A percentile compares a stretch with the other conserved stretches of the same genome.
Conservation (phyloP, 2,113 vertebrate genomes). For the Dendrocopos noguchii region DNA sequence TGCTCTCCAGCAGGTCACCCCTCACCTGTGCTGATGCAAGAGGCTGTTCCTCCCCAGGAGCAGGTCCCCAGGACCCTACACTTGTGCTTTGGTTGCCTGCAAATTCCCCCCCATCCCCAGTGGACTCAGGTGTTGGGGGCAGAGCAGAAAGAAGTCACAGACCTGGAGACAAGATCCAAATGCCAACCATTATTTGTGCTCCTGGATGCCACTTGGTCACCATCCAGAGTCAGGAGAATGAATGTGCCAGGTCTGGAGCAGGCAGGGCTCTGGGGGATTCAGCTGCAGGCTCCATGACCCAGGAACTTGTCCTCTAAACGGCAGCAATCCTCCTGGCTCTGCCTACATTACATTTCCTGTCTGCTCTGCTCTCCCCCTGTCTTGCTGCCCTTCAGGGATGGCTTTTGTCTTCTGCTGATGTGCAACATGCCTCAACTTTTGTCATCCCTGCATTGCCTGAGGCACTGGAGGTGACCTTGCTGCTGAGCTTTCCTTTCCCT, state of each 20-base stretch:
- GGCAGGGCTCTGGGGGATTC: not conserved
- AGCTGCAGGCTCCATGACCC: not conserved
- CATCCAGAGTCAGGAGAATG: rapidly evolving
- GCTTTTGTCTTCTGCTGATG: constrained; percentile 63
- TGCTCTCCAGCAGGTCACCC: not conserved
- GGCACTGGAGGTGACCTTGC: constrained; percentile 63
- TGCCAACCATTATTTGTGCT: not conserved
- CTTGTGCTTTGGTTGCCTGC: not conserved
- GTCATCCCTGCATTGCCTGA: constrained; percentile 66
- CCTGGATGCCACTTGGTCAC: not conserved
- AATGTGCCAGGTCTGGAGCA: not conserved
- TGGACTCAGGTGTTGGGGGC: rapidly evolving
- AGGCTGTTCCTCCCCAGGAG: not conserved
- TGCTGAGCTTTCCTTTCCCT: constrained; percentile 46
- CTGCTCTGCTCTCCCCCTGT: not conserved
- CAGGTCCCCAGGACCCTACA: not conserved
- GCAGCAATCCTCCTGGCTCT: not conserved
- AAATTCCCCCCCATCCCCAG: not conserved
- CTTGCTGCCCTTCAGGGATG: constrained; percentile 49
- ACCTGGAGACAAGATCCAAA: not conserved
- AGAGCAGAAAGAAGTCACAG: not conserved
- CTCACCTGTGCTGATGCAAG: too few species aligned
- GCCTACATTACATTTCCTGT: not conserved
- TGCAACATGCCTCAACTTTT: constrained; percentile 64
- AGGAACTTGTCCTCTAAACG: not conserved